Conservation (phyloP, 2,113 vertebrate genomes). For the Petrocephalus zakoni region DNA sequence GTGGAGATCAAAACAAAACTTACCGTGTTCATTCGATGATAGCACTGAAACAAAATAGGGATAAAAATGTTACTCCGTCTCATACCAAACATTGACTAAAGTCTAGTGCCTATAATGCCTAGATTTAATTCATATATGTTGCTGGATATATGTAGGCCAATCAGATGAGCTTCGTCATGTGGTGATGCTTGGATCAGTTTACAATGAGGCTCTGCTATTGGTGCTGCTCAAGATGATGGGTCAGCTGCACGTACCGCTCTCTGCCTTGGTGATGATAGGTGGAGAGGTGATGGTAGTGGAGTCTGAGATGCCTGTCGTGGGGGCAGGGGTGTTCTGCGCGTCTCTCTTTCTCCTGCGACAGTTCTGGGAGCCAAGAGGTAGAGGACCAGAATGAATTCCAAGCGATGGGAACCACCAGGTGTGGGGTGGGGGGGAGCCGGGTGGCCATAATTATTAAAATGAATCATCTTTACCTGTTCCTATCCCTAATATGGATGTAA, state of each 20-base stretch:
- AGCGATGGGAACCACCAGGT: not conserved
- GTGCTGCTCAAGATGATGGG: not conserved
- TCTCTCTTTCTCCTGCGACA: conserved; percentile 44
- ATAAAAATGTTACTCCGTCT: not conserved
- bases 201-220: not conserved
- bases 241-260: conserved; percentile 22
- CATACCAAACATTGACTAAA: not conserved
- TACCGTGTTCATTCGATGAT: conserved; percentile 44
- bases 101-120: not conserved
- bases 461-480: not conserved
- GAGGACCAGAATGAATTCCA: not conserved
- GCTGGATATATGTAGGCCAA: not conserved
- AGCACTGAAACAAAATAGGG: conserved; percentile 41
- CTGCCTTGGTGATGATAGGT: conserved; percentile 49
- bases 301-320: conserved; percentile 28
- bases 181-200: not conserved
- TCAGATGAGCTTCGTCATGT: not conserved
- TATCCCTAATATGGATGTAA: not conserved
- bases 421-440: not conserved
- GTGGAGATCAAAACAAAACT: conserved; percentile 22
- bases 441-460: not conserved
- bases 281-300: conserved; percentile 51
- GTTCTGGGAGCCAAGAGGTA: conserved; percentile 33
- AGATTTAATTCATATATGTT: not conserved
- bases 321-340: conserved; percentile 15